Conservation (phyloP, 1,140 invertebrate species). For the Chlorops oryzae region DNA sequence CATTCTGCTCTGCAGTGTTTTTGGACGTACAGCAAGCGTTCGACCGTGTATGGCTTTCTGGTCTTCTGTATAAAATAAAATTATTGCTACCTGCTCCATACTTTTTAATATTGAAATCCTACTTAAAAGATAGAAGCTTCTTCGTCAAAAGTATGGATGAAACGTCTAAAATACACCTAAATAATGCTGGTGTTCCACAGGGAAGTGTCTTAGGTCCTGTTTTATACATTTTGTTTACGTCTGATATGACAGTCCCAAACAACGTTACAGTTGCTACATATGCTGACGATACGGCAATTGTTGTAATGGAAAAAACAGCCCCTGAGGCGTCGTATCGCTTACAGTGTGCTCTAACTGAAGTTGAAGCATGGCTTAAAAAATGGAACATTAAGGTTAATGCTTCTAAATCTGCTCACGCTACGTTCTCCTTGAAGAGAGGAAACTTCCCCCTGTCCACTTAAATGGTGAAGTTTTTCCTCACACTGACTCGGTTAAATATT, state of each 20-base stretch:
- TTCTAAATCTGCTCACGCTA: constrained; percentile 9
- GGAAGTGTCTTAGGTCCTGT: not conserved
- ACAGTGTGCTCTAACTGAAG: constrained; percentile 7
- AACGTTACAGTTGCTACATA: constrained; percentile 6
- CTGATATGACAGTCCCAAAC: not conserved
- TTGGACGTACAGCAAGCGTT: not conserved
- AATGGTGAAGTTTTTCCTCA: constrained; percentile 15
- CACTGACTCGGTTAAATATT: constrained; percentile 10
- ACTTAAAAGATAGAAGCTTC: not conserved
- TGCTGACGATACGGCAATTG: constrained; percentile 15
- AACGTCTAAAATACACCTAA: not conserved
- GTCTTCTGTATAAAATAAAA: not conserved
- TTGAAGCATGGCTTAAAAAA: constrained; percentile 14
- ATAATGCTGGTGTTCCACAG: not conserved
- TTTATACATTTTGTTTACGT: not conserved
- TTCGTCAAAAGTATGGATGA: not conserved
- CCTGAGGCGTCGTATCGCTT: too few species aligned
- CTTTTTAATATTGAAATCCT: not conserved
- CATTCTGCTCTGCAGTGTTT: not conserved
- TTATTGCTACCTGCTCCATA: too few species aligned
- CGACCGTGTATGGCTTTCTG: not conserved
- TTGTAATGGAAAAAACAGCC: too few species aligned
- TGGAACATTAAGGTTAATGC: constrained; percentile 16
- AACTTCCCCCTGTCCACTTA: constrained; percentile 10
- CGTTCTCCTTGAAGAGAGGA: constrained; percentile 12